Conservation (phyloP, 2,888 invertebrate species). For the Campoplex capitator region DNA sequence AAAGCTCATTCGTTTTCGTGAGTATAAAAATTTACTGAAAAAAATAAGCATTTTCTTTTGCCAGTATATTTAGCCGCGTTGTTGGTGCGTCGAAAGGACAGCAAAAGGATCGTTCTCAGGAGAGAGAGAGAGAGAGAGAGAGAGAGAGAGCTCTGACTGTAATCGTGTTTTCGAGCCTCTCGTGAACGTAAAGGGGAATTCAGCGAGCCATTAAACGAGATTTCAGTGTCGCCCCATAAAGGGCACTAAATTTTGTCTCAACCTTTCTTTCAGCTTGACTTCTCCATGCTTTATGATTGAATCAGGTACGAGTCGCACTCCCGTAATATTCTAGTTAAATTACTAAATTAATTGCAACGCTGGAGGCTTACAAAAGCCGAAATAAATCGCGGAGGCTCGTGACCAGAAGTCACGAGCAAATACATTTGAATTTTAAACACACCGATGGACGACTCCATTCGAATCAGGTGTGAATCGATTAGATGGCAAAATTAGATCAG, state of each 20-base stretch:
- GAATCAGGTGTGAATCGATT: neutral
- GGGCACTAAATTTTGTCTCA: conserved; percentile 17
- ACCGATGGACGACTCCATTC: neutral
- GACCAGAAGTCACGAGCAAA: neutral
- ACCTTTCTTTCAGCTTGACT: neutral
- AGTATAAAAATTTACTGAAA: neutral
- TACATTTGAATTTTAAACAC: neutral
- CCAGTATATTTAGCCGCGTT: neutral
- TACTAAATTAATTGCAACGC: neutral
- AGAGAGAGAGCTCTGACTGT: neutral
- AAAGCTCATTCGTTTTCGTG: no score
- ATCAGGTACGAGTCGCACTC: conserved; percentile 9
- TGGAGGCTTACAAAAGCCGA: neutral
- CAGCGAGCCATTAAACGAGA: conserved; percentile 44
- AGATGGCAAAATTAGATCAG: neutral
- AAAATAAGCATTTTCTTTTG: neutral
- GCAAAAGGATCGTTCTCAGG: neutral
- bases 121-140: neutral
- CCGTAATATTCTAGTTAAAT: neutral
- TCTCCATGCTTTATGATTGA: conserved; percentile 8
- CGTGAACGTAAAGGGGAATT: conserved; percentile 8
- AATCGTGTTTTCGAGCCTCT: conserved; percentile 11
- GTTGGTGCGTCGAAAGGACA: neutral
- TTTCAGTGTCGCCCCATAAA: conserved; percentile 12
- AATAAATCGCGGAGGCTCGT: neutral